Base-by-base conservation (phyloP, 2,888 invertebrate genomes). In the Drosophila monieri region DNA sequence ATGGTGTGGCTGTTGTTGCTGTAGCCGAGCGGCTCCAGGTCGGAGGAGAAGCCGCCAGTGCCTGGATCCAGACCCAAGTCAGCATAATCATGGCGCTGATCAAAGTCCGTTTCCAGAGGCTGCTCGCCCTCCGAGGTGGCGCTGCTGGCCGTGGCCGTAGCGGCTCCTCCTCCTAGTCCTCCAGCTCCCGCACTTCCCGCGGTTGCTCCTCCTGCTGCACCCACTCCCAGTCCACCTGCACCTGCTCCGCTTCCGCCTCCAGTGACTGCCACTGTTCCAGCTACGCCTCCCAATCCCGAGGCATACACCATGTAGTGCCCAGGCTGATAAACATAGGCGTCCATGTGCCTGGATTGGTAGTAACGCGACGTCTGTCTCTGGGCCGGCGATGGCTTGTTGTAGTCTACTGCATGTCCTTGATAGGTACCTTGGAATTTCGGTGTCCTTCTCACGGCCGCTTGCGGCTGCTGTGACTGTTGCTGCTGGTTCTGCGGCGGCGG, bases 311-410 rank as follows among this genome's bases (percentile, higher is more conserved):
- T 62, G 6, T 49, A 62, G 15, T 35, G 61, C 2, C 32, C 52
- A 1, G 60, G 35, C 18, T 70, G 67, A 23, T 70, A 68, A 14
- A 54, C 58, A 43, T 48, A 49, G 0, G 52, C 57, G 5, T 72
- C 76, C 71, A 79, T 48, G 10, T 72, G 65, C 1, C 64, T 62
- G 2, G 80, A 71, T 8, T 86, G 84, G 64, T 74, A 88, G 44
- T 52, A 77, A 4, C 78, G 80, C 3, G 73, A 66, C 8, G 73
- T 49, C 55, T 80, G 80, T 1, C 68, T 68, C 23, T 27, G 23
- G 8, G 25, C 23, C 32, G 35, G 12, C 37, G 37, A 27, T 12
- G 56, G 52, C 56, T 54, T 54, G 8, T 23, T 14, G 12, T 37
- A 21, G 15, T 60, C 59, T 27, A 21, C 10, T 21, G 15, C 6